These are phyloP conservation scores for Oreochromis mossambicus DNA, from an alignment of 2,797 vertebrate species.

Conservation along the genomic window DNA sequence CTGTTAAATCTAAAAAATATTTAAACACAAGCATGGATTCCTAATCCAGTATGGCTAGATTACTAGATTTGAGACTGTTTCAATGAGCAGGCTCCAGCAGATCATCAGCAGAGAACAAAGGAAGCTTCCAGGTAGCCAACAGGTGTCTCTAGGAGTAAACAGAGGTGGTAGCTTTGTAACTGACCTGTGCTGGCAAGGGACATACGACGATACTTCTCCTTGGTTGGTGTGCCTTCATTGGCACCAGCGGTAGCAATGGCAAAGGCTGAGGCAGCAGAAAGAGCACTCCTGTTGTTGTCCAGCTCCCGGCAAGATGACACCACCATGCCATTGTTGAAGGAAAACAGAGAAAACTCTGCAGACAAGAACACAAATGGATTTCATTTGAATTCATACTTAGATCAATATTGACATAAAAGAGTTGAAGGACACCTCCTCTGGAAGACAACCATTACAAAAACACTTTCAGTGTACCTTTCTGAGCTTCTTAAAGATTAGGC, in stretches of 20 bases:
- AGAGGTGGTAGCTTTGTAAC: neutral
- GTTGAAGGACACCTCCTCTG: neutral
- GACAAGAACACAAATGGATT: neutral
- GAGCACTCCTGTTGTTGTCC: constrained; percentile 85
- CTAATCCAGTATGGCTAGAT: neutral
- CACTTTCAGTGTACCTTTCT: neutral
- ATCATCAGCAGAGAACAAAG: neutral
- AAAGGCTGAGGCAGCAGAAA: constrained; percentile 92
- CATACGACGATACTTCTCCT: constrained; percentile 95
- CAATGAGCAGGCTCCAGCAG: neutral
- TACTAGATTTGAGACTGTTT: neutral
- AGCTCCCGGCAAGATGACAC: constrained; percentile 88
- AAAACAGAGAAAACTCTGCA: constrained; percentile 90
- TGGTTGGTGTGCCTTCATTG: constrained; percentile 93
- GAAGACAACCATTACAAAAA: neutral
- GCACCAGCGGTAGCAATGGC: constrained; percentile 95
- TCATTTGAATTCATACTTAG: neutral
- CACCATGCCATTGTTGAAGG: constrained; percentile 92
- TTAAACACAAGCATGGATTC: neutral
- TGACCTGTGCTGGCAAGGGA: constrained; percentile 90
- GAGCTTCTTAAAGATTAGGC: neutral
- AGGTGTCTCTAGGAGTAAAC: neutral
- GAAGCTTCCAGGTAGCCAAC: neutral
- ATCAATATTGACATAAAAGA: neutral
- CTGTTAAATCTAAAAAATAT: neutral